Evolutionary conservation across 2,888 invertebrate genomes (phyloP), one percentile per base, ranked within the genome.

Genomic region (Apodemia zela): DNA sequence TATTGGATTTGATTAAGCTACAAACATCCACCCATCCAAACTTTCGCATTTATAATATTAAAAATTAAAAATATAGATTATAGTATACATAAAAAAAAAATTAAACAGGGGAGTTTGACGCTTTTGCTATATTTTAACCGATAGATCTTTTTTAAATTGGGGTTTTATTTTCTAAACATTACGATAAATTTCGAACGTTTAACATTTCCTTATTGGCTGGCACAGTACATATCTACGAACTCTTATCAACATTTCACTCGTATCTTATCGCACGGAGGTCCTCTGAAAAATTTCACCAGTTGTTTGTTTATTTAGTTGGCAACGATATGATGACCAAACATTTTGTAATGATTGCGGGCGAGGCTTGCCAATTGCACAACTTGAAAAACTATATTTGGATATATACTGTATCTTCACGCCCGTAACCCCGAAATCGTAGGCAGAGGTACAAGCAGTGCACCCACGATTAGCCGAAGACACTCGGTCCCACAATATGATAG

Each of bases 221-320:
- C 51, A 3, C 13, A 21, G 45, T 45, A 62, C 54, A 25, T 58
- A 58, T 62, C 54, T 58, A 58, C 38, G 45, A 58, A 38, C 61
- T 54, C 62, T 79, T 80, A 84, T 84, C 84, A 75, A 64, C 79
- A 86, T 87, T 89, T 87, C 85, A 79, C 86, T 73, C 63, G 66
- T 79, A 88, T 88, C 88, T 88, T 83, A 88, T 87, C 87, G 71
- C 74, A 33, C 21, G 75, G 75, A 77, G 75, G 67, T 71, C 67
- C 72, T 73, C 71, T 71, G 60, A 78, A 81, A 42, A 75, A 80
- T 83, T 85, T 84, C 84, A 83, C 82, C 78, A 77, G 73, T 75
- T 84, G 80, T 87, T 85, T 89, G 82, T 88, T 88, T 87, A 73
- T 75, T 77, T 77, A 73, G 77, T 72, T 54, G 54, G 72, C 68